A percentile compares a stretch with the other conserved stretches of the same genome.
phyloP scores from a whole-genome alignment of 2,888 invertebrate species.

The Lucinisca nassula region DNA sequence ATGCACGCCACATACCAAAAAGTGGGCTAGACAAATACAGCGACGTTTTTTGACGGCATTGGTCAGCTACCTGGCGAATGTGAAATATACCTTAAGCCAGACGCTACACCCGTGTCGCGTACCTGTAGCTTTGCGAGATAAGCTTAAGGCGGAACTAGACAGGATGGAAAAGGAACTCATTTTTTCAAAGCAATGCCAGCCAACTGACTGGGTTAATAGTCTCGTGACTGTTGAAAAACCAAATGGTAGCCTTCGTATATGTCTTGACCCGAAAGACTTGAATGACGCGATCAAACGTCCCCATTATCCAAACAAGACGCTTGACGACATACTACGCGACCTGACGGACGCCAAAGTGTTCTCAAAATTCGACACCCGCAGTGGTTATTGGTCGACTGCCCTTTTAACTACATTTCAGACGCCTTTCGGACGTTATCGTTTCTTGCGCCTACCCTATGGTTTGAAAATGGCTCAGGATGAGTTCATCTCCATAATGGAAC shows the following conservation, averaged over 20 bases:
- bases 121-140: constrained; percentile 58
- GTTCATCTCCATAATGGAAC: constrained; percentile 56
- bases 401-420: constrained; percentile 56
- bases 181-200: constrained; percentile 52
- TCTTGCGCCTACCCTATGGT: constrained; percentile 65
- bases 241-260: constrained; percentile 53
- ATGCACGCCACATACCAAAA: neutral
- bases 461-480: constrained; percentile 53
- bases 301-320: constrained; percentile 61
- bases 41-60: constrained; percentile 61
- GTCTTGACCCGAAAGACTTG: constrained; percentile 63
- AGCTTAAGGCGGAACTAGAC: constrained; percentile 57
- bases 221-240: constrained; percentile 63
- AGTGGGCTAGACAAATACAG: constrained; percentile 25
- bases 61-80: constrained; percentile 54
- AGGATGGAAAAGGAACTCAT: constrained; percentile 43
- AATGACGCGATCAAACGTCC: constrained; percentile 63
- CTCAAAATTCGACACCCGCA: constrained; percentile 59
- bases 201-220: constrained; percentile 67
- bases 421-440: constrained; percentile 44
- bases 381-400: constrained; percentile 70
- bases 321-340: constrained; percentile 64
- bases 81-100: constrained; percentile 41
- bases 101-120: constrained; percentile 48
- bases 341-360: constrained; percentile 60